Percentiles rank a stretch among this genome's conserved stretches.
phyloP scores from a whole-genome alignment of 2,888 invertebrate species.

The Nudaria mundana region DNA sequence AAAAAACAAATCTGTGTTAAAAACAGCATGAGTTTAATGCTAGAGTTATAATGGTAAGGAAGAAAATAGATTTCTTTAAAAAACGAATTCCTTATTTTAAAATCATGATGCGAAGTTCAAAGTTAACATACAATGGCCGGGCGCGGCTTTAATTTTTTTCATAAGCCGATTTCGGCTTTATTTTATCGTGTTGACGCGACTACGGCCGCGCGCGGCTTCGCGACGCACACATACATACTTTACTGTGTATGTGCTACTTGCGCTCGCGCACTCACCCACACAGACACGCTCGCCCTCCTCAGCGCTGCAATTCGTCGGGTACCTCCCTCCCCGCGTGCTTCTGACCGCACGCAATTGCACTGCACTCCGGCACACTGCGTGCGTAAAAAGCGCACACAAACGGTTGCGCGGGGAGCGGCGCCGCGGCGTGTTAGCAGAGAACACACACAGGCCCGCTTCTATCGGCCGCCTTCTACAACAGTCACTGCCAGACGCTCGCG shows the following conservation, averaged over 20 bases:
- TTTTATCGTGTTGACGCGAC: conserved; percentile 55
- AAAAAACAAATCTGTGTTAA: no score
- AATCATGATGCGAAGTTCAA: conserved; percentile 62
- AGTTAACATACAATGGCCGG: conserved; percentile 71
- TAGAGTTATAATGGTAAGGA: no score
- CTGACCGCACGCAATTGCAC: conserved; percentile 77
- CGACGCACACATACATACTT: conserved; percentile 39
- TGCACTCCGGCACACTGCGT: conserved; percentile 71
- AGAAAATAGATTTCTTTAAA: no score
- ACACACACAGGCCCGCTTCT: conserved; percentile 43
- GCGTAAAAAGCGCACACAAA: conserved; percentile 80
- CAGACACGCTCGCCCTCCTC: conserved; percentile 62
- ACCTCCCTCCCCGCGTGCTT: conserved; percentile 53
- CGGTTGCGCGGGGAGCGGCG: conserved; percentile 62
- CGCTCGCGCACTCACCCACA: conserved; percentile 73
- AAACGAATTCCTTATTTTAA: conserved; percentile 47
- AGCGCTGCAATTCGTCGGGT: conserved; percentile 77
- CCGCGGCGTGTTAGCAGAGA: conserved; percentile 50
- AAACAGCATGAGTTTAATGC: no score
- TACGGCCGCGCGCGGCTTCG: conserved; percentile 29
- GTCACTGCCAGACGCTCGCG: conserved; percentile 73
- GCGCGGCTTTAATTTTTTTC: conserved; percentile 66
- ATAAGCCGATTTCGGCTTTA: conserved; percentile 70
- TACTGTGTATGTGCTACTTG: conserved; percentile 35
- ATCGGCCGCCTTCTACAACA: conserved; percentile 56